Base-by-base conservation (phyloP, 2,797 vertebrate genomes). In the Mus minutoides region DNA sequence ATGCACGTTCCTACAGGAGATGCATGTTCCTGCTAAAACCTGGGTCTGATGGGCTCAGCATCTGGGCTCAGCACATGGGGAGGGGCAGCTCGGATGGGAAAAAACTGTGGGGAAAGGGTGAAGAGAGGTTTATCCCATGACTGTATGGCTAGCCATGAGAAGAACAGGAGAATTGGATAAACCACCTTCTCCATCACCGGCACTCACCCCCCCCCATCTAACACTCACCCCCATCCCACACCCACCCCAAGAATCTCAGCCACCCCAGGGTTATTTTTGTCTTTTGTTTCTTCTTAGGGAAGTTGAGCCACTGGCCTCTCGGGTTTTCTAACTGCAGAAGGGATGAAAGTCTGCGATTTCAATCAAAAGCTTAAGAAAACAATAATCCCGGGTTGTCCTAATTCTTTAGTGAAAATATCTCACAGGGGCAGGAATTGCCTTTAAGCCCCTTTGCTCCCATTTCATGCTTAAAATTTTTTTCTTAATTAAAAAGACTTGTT, bases 291-390 rank as follows among this genome's bases (percentile, higher is more conserved):
- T 93, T 69, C 93, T 98, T 19, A 77, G 67, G 95, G 88, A 97
- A 97, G 92, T 92, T 94, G 96, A 96, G 86, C 90, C 88, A 86
- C 92, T 95, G 37, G 80, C 96, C 91, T 98, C 91, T 95, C 91
- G 82, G 86, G 92, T 96, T 97, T 96, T 97, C 95, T 95, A 96
- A 96, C 96, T 87, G 92, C 83, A 92, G 92, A 98, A 97, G 46
- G 95, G 97, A 98, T 98, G 97, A 98, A 98, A 98, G 97, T 97
- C 98, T 97, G 97, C 97, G 97, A 98, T 98, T 98, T 98, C 97
- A 98, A 98, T 98, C 98, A 98, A 98, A 98, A 97, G 98, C 98
- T 98, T 98, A 98, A 98, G 97, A 98, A 98, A 98, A 98, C 97
- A 97, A 97, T 98, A 98, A 98, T 98, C 98, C 98, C 96, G 87